Evolutionary conservation across 2,797 vertebrate species (phyloP).

Genomic region (Tragelaphus eurycerus): DNA sequence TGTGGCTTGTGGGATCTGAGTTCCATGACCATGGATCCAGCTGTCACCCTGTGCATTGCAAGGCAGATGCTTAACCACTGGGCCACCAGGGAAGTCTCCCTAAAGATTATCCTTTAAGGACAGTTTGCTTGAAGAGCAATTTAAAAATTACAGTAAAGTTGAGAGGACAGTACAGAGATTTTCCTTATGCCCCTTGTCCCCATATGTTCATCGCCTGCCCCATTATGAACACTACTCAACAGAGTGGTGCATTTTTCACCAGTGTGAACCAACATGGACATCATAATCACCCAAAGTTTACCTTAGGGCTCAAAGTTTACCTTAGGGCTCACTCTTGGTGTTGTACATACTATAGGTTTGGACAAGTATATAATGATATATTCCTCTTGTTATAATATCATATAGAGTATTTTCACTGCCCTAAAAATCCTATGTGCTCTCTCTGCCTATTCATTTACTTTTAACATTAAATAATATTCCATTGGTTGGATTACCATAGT

Average conservation of each 20-base stretch:
- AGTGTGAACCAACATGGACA: not conserved
- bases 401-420: not conserved
- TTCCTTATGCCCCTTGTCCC: not conserved
- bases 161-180: not conserved
- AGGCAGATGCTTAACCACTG: not conserved
- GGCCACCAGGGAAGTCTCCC: not conserved
- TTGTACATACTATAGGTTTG: not conserved
- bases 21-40: not conserved
- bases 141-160: not conserved
- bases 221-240: not conserved
- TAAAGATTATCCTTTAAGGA: not conserved
- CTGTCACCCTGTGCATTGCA: not conserved
- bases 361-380: not conserved
- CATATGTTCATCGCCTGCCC: not conserved
- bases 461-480: not conserved
- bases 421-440: not conserved
- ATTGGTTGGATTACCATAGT: not conserved
- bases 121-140: not conserved
- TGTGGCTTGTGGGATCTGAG: not conserved
- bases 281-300: not conserved
- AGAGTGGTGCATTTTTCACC: not conserved
- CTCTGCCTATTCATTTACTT: not conserved
- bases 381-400: not conserved
- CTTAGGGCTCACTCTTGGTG: not conserved
- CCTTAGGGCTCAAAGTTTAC: not conserved